These are phyloP conservation scores for Poecilia picta DNA, from an alignment of 2,797 vertebrate species.

Conservation along the genomic window DNA sequence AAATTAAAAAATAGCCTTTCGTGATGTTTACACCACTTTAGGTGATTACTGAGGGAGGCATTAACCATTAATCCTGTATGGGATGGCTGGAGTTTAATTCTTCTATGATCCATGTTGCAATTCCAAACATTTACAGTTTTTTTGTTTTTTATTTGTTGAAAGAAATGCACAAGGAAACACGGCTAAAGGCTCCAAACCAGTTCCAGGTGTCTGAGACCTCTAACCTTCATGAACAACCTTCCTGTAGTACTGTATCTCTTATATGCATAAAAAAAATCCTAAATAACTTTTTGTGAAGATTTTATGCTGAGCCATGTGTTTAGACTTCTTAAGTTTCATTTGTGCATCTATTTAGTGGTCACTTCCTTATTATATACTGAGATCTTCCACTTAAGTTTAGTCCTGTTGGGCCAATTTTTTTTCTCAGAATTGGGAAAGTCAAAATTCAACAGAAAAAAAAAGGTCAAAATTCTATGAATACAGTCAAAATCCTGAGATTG, in stretches of 20 bases:
- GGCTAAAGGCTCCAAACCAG: neutral
- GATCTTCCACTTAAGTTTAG: too few species aligned
- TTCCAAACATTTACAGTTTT: neutral
- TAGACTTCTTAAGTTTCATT: too few species aligned
- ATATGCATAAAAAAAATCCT: neutral
- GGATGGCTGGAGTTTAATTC: neutral
- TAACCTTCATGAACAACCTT: neutral
- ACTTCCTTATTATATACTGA: too few species aligned
- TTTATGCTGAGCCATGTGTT: too few species aligned
- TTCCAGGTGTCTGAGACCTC: neutral
- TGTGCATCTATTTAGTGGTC: too few species aligned
- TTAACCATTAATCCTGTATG: slow-evolving; percentile 12
- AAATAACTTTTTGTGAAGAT: neutral
- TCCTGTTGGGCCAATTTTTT: too few species aligned
- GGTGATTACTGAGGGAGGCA: neutral
- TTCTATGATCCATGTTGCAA: neutral
- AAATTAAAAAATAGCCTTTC: neutral
- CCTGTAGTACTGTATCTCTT: neutral
- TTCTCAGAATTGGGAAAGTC: too few species aligned
- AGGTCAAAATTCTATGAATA: too few species aligned
- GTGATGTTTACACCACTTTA: neutral
- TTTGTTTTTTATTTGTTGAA: neutral
- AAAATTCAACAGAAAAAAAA: too few species aligned
- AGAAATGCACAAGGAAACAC: neutral
- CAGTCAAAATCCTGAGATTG: too few species aligned